Conservation (phyloP, 2,113 vertebrate species). For the Pogonocichla stellata region DNA sequence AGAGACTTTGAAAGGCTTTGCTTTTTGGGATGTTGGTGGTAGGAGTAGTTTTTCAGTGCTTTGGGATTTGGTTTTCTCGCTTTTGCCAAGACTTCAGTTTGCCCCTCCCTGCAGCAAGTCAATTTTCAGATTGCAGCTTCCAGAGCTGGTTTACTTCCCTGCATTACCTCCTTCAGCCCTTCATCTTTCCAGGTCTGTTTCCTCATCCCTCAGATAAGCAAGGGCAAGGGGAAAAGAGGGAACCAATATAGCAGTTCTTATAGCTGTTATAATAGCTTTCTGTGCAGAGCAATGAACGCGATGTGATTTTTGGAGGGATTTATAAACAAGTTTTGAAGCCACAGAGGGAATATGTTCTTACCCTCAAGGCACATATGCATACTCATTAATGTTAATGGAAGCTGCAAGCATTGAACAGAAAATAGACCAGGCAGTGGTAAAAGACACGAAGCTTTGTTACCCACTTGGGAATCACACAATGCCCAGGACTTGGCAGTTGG, state of each 20-base stretch:
- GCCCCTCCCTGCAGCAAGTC: rapidly evolving
- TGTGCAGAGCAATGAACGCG: not conserved
- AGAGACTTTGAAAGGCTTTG: not conserved
- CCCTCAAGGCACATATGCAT: conserved; percentile 32
- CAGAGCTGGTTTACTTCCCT: not conserved
- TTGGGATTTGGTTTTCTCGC: not conserved
- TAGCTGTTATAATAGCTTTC: conserved; percentile 8
- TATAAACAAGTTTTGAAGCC: conserved; percentile 55
- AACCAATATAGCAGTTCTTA: not conserved
- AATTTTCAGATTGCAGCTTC: not conserved
- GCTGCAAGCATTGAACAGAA: conserved; percentile 28
- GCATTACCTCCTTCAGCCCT: not conserved
- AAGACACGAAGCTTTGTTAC: not conserved
- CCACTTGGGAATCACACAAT: not conserved
- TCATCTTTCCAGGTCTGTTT: not conserved
- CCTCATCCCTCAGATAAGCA: not conserved
- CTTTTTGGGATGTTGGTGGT: not conserved
- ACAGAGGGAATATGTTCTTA: conserved; percentile 11
- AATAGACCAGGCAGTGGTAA: conserved; percentile 20
- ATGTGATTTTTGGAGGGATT: conserved; percentile 38
- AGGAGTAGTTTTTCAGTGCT: not conserved
- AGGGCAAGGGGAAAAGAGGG: not conserved
- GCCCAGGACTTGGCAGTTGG: not conserved
- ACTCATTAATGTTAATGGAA: conserved; percentile 54
- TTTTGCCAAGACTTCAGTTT: not conserved